Conservation (phyloP, 2,113 vertebrate species). For the Xenotilapia flavipinnis region DNA sequence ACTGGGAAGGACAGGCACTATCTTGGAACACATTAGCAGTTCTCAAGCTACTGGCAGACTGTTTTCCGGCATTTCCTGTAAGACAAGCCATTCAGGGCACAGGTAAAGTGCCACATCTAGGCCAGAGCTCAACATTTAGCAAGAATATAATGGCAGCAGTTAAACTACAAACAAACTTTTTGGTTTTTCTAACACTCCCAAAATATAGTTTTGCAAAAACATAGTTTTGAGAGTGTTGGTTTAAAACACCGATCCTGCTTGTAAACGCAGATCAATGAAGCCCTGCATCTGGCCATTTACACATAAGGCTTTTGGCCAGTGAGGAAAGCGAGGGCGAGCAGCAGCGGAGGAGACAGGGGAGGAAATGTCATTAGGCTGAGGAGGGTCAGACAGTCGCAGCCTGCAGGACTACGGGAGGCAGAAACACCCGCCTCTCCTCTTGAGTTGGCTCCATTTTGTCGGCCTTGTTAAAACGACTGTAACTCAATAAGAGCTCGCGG, state of each 20-base stretch:
- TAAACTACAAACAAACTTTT: neutral
- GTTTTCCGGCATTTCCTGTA: neutral
- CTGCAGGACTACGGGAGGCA: neutral
- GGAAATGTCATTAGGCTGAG: slow-evolving; percentile 36
- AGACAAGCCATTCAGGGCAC: neutral
- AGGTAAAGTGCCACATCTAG: neutral
- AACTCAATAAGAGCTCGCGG: slow-evolving; percentile 37
- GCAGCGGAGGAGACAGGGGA: neutral
- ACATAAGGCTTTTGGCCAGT: neutral
- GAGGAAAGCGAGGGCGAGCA: neutral
- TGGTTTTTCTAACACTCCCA: neutral
- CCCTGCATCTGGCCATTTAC: neutral
- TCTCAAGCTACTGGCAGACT: neutral
- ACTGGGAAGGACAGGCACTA: neutral
- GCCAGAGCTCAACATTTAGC: neutral
- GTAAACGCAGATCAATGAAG: neutral
- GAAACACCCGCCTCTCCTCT: neutral
- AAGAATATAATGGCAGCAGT: neutral
- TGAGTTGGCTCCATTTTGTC: slow-evolving; percentile 26
- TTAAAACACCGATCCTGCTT: neutral
- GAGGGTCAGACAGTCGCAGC: slow-evolving; percentile 6
- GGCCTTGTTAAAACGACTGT: slow-evolving; percentile 28
- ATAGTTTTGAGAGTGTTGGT: neutral
- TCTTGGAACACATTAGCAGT: neutral
- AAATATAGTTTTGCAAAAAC: neutral